Evolutionary conservation across 2,797 vertebrate species (phyloP).

Genomic region (Lepidocolaptes lacrymiger): DNA sequence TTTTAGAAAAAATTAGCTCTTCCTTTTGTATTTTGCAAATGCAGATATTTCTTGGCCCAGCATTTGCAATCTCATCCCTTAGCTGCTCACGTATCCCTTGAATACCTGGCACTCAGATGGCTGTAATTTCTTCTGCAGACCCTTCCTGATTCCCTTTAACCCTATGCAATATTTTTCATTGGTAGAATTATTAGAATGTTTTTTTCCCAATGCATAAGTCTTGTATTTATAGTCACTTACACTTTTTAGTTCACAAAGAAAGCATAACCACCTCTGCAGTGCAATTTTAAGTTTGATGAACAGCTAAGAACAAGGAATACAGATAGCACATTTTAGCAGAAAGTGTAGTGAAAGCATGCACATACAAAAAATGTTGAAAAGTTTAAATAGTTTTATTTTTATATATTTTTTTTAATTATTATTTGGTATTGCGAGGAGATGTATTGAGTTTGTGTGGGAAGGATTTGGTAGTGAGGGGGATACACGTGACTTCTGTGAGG

Average conservation of each 20-base stretch:
- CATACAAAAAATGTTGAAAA: background rate
- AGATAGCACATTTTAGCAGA: background rate
- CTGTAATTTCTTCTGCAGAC: background rate
- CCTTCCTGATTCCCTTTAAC: background rate
- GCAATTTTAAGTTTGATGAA: background rate
- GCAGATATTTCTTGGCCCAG: background rate
- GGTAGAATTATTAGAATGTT: background rate
- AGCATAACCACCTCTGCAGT: background rate
- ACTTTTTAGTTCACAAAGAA: background rate
- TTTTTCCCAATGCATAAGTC: background rate
- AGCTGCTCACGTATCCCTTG: background rate
- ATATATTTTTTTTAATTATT: background rate
- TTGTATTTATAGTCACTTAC: background rate
- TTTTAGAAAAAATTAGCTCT: background rate
- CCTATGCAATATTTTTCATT: background rate
- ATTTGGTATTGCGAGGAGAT: background rate
- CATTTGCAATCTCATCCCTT: background rate
- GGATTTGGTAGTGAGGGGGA: accelerated
- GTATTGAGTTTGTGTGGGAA: background rate
- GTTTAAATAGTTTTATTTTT: background rate
- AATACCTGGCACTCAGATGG: background rate
- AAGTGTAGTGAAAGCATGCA: background rate
- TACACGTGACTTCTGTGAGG: background rate
- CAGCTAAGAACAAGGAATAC: background rate
- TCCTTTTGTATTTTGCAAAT: background rate